Evolutionary conservation across 2,797 vertebrate genomes (phyloP), one percentile per base, ranked within the genome.

Genomic region (Cephalopachus bancanus): DNA sequence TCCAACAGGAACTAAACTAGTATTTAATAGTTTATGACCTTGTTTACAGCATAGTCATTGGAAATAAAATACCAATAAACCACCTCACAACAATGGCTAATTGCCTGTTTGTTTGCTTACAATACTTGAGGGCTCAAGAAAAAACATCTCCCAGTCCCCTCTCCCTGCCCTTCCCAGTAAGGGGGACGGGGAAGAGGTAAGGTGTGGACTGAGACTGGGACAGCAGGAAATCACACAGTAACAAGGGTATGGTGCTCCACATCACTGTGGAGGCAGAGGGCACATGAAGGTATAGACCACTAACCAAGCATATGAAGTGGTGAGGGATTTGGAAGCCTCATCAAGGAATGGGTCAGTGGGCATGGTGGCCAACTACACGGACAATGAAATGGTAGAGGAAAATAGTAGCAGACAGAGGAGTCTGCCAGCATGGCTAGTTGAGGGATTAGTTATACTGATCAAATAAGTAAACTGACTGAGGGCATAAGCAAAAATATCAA

Each of bases 1-100:
- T 19, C n/a, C 44, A 91, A 28, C 65, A 89, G 92, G 80, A 79
- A 90, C 37, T 93, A 93, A 75, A 83, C 7, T n/a, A 92, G 65
- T 80, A 88, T 71, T 87, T 94, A 96, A 92, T 57, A 79, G 37
- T 80, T 95, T 71, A 83, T 91, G 44, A 88, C 37, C 57, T 89
- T 95, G n/a, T 96, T 94, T 93, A 91, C 7, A 88, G n/a, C 78
- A 90, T 0, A 69, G 53, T 94, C 91, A 96, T 16, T 94, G 67
- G 60, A 93, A 94, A 80, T 72, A 92, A 96, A 89, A 71, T 57
- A 69, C 65, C n/a, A 93, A 75, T 60, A 92, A 97, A 64, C 75
- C 55, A 93, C 65, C 20, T 93, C 16, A 59, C 92, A 76, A 93
- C 10, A 37, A 4, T 44, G 44, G 22, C 59, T 83, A 8, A 79